A percentile compares a stretch with the other conserved stretches of the same genome.
phyloP scores from a whole-genome alignment of 2,797 vertebrate genomes.

The Salarias fasciatus region DNA sequence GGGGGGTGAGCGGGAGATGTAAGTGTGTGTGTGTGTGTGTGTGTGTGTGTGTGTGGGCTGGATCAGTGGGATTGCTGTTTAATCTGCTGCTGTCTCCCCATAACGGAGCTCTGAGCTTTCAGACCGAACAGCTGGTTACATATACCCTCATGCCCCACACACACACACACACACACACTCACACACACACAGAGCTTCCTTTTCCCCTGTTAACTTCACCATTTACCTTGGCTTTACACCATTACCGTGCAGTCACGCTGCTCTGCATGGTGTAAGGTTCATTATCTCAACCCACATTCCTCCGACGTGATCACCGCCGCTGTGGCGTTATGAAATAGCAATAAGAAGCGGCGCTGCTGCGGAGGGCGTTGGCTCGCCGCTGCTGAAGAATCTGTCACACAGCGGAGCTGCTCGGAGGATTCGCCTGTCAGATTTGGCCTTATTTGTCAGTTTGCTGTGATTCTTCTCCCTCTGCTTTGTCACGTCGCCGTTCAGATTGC shows the following conservation, averaged over 20 bases:
- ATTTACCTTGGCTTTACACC: conserved; percentile 9
- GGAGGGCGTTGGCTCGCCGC: conserved; percentile 58
- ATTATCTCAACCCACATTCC: conserved; percentile 14
- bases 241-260: too few species aligned
- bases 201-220: background rate
- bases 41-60: conserved; percentile 54
- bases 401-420: conserved; percentile 54
- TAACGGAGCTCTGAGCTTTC: conserved; percentile 54
- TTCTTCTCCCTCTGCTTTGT: conserved; percentile 73
- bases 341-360: conserved; percentile 34
- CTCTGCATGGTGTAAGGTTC: background rate
- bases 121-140: conserved; percentile 68
- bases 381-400: conserved; percentile 66
- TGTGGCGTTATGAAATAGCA: conserved; percentile 48
- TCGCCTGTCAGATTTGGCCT: conserved; percentile 74
- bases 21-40: conserved; percentile 48
- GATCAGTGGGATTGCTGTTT: conserved; percentile 75
- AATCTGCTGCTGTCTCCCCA: conserved; percentile 71
- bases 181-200: background rate
- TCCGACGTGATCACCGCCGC: conserved; percentile 21
- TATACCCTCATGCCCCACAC: conserved; percentile 14
- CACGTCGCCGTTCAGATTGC: conserved; percentile 56
- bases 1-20: conserved; percentile 13
- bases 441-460: conserved; percentile 74
- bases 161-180: background rate